Base-by-base conservation (phyloP, 2,888 invertebrate genomes). In the Sesamia inferens region DNA sequence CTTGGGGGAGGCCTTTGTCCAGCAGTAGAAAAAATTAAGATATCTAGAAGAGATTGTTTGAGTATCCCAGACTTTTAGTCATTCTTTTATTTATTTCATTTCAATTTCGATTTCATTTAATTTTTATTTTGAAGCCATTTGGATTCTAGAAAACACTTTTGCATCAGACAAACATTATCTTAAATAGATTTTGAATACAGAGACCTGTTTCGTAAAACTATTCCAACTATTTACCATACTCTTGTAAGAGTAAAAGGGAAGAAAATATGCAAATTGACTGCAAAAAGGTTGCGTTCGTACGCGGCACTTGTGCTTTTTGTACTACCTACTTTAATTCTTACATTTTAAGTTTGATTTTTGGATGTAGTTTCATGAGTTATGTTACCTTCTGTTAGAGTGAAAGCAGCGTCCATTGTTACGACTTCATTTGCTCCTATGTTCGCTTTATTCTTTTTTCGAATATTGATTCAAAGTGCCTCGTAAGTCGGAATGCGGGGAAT, bases 381-480 rank as follows among this genome's bases (percentile, higher is more conserved):
- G 81, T 84, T 73, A 55, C 88, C 39, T 90, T 90, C 81, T 71
- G 68, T 47, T 66, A 55, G 31, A 48, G 68, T 22, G 47, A 44
- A 62, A 59, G 47, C 58, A 72, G 65, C 44, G 74, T 74, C 95
- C 93, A 95, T 96, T 95, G 95, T 96, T 95, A 94, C 93, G 91
- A 93, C 95, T 95, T 95, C 95, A 95, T 96, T 96, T 96, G 95
- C 93, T 94, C 84, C 80, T 83, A 82, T 83, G 10, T 85, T 88
- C 88, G 82, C 86, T 89, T 91, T 92, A 85, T 90, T 93, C 91
- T 31, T 89, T 92, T 91, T 94, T 93, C 81, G 92, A 92, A 93
- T 95, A 95, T 95, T 95, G 95, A 95, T 94, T 94, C 94, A 91
- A 93, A 93, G 91, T 93, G 93, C 91, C 91, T 93, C 88, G 93